phyloP scores from a whole-genome alignment of 2,113 vertebrate species.

The Rhinolophus ferrumequinum region DNA sequence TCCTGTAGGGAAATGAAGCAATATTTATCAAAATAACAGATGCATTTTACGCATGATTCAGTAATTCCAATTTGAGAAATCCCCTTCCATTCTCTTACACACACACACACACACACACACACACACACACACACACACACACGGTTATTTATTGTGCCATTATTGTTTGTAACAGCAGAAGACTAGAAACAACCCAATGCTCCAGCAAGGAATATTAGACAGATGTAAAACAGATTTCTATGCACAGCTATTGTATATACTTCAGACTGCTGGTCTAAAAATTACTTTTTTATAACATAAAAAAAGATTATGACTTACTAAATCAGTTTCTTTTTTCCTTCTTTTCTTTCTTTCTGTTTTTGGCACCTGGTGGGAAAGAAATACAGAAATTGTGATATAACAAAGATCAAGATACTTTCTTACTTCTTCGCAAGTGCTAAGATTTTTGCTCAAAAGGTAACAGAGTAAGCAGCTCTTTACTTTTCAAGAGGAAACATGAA shows the following conservation, averaged over 20 bases:
- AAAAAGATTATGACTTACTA: conserved; percentile 88
- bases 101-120: background rate
- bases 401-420: conserved; percentile 41
- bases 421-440: conserved; percentile 52
- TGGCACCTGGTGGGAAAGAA: conserved; percentile 83
- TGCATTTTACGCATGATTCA: background rate
- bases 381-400: conserved; percentile 49
- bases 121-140: background rate
- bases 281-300: background rate
- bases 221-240: background rate
- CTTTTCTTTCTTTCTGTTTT: conserved; percentile 97
- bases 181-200: background rate
- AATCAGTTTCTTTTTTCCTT: conserved; percentile 96
- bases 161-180: background rate
- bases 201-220: background rate
- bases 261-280: conserved; percentile 13
- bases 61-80: background rate
- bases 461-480: background rate
- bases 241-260: background rate
- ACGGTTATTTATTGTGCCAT: background rate
- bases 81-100: background rate
- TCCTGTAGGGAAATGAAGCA: background rate
- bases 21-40: background rate
- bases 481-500: conserved; percentile 9
- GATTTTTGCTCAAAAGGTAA: conserved; percentile 14